Conservation (phyloP, 1,140 invertebrate species). For the Drosophila auraria region DNA sequence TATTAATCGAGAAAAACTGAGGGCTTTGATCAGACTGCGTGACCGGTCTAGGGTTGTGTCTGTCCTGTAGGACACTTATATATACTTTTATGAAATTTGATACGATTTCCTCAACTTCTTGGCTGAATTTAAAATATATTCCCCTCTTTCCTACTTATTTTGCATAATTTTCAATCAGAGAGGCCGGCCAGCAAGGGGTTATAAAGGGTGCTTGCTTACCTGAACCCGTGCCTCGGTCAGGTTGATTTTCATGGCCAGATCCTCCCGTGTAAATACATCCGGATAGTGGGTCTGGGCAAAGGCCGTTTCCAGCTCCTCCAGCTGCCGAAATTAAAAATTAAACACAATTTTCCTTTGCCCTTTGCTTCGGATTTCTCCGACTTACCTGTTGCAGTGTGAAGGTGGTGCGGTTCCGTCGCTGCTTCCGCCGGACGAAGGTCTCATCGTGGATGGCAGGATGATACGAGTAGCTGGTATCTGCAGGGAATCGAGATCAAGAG, state of each 20-base stretch:
- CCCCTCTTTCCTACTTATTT: constrained; percentile 37
- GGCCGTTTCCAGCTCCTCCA: constrained; percentile 98
- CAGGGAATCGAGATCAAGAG: constrained; percentile 67
- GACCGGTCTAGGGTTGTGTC: constrained; percentile 61
- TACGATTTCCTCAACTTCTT: constrained; percentile 65
- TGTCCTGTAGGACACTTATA: constrained; percentile 13
- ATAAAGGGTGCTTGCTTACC: constrained; percentile 87
- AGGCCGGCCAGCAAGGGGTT: no score
- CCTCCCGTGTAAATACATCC: constrained; percentile 98
- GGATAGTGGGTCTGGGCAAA: constrained; percentile 99
- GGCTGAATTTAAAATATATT: constrained; percentile 24
- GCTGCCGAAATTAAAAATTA: constrained; percentile 83
- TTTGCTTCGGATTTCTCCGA: background rate
- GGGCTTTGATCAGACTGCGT: constrained; percentile 74
- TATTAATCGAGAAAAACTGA: constrained; percentile 61
- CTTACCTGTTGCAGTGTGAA: constrained; percentile 97
- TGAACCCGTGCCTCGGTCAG: constrained; percentile 98
- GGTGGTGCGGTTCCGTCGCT: constrained; percentile 97
- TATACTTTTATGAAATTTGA: constrained; percentile 77
- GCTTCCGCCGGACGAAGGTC: constrained; percentile 97
- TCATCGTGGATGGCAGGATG: constrained; percentile 98
- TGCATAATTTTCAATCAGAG: constrained; percentile 57
- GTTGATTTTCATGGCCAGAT: constrained; percentile 99
- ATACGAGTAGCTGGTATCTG: constrained; percentile 95
- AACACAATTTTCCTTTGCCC: constrained; percentile 12